Percentiles rank a stretch among this genome's conserved stretches.
Conservation (phyloP, 2,888 invertebrate species). For the Athetis lepigone region DNA sequence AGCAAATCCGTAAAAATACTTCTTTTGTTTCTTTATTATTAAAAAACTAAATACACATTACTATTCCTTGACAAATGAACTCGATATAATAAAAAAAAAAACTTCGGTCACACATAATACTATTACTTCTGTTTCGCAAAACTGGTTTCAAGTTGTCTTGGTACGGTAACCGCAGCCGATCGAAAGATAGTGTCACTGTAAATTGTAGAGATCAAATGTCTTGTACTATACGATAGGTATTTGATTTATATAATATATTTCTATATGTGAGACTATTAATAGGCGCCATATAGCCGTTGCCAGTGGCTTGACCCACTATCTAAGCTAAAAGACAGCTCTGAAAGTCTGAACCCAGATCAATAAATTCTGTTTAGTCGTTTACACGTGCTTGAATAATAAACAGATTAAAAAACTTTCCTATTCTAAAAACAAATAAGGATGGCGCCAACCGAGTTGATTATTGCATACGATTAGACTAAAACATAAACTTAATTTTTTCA, state of each 20-base stretch:
- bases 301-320: not conserved
- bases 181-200: slow-evolving; percentile 17
- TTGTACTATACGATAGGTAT: slow-evolving; percentile 11
- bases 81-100: not conserved
- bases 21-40: too few relatives aligned
- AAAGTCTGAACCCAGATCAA: not conserved
- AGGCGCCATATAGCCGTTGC: slow-evolving; percentile 6
- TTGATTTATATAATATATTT: slow-evolving; percentile 1
- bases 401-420: too few relatives aligned
- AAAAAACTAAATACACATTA: too few relatives aligned
- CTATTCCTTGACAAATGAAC: not conserved
- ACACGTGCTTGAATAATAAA: not conserved
- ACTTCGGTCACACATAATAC: not conserved
- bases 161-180: slow-evolving; percentile 26
- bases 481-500: not conserved
- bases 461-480: slow-evolving; percentile 2
- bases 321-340: not conserved
- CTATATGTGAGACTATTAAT: slow-evolving; percentile 8
- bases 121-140: not conserved
- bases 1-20: not conserved
- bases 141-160: slow-evolving; percentile 6
- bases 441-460: slow-evolving; percentile 1
- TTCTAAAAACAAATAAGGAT: not conserved
- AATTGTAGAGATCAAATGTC: slow-evolving; percentile 25
- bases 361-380: not conserved